Percentiles rank a stretch among this genome's conserved stretches.
phyloP scores from a whole-genome alignment of 2,113 vertebrate genomes.

The Gallinago undulata region DNA sequence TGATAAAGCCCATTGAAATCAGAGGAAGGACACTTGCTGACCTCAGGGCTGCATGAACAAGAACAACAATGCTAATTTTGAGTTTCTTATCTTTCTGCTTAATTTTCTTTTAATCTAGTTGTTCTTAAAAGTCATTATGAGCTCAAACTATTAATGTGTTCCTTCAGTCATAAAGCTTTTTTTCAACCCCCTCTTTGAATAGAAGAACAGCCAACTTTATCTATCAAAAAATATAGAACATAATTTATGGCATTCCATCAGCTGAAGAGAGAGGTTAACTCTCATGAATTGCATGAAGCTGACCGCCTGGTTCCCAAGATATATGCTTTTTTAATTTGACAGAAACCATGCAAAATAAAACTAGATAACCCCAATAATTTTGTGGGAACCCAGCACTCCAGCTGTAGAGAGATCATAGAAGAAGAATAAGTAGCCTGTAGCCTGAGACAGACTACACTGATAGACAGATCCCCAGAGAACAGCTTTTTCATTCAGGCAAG shows the following conservation, averaged over 20 bases:
- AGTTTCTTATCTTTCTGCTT: background rate
- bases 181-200: background rate
- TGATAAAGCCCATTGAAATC: background rate
- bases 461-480: conserved; percentile 38
- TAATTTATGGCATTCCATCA: background rate
- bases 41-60: background rate
- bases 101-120: background rate
- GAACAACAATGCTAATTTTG: background rate
- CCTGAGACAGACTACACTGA: background rate
- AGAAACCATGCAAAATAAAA: background rate
- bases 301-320: background rate
- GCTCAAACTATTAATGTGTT: background rate
- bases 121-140: background rate
- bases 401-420: background rate
- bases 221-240: background rate
- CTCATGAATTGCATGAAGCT: background rate
- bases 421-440: conserved; percentile 2
- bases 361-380: background rate
- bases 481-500: conserved; percentile 60
- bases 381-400: background rate
- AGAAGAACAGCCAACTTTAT: background rate
- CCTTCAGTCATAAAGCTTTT: background rate
- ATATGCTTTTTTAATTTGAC: background rate
- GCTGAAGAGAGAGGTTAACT: background rate
- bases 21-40: background rate